Conservation (phyloP, 2,797 vertebrate genomes). For the Rhadinocentrus ornatus region DNA sequence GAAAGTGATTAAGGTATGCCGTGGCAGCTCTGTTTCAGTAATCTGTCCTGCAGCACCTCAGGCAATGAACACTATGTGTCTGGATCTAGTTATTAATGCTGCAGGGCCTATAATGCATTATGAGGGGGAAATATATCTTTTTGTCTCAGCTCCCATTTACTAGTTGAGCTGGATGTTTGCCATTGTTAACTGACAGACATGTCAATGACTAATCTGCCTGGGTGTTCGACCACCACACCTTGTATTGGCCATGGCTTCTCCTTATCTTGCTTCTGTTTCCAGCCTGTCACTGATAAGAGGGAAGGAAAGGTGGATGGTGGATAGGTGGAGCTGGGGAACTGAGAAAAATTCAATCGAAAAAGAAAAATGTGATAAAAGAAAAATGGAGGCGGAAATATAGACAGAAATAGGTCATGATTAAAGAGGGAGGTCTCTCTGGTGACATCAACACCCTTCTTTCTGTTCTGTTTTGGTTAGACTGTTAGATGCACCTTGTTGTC, state of each 20-base stretch:
- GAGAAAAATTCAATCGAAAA: conserved; percentile 49
- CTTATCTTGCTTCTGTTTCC: conserved; percentile 79
- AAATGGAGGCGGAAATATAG: conserved; percentile 18
- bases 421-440: conserved; percentile 40
- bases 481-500: conserved; percentile 45
- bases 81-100: conserved; percentile 40
- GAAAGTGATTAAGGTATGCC: conserved; percentile 54
- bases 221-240: conserved; percentile 75
- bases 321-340: conserved; percentile 32
- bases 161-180: conserved; percentile 50
- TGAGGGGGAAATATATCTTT: conserved; percentile 55
- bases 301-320: conserved; percentile 19
- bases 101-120: conserved; percentile 42
- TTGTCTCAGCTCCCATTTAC: conserved; percentile 64
- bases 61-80: conserved; percentile 26
- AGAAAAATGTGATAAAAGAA: conserved; percentile 28
- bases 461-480: conserved; percentile 51
- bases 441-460: conserved; percentile 19
- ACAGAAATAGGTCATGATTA: conserved; percentile 55
- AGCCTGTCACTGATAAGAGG: conserved; percentile 78
- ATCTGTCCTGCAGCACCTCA: conserved; percentile 51
- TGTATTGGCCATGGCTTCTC: conserved; percentile 67
- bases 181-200: conserved; percentile 78
- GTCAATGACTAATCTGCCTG: conserved; percentile 79
- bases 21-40: conserved; percentile 51